Conservation (phyloP, 1,140 invertebrate genomes). For the Aplysia californica region DNA sequence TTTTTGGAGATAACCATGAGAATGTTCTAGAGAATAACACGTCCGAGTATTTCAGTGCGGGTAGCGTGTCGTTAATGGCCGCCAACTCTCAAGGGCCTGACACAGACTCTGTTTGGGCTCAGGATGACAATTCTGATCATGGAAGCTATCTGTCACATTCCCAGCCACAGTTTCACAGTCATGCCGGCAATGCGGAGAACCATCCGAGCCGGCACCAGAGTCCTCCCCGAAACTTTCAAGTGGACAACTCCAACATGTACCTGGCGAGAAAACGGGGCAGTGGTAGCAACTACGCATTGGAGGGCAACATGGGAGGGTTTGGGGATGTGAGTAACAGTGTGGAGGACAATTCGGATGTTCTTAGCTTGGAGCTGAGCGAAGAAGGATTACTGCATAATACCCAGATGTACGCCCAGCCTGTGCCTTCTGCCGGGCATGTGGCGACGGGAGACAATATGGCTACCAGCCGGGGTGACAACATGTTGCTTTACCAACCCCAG, state of each 20-base stretch:
- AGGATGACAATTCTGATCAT: conserved; percentile 12
- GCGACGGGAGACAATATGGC: not conserved
- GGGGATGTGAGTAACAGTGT: not conserved
- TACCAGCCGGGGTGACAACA: not conserved
- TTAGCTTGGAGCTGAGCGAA: conserved; percentile 26
- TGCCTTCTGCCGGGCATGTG: not conserved
- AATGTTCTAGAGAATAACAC: not conserved
- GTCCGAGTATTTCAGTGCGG: conserved; percentile 12
- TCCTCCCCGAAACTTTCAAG: conserved; percentile 10
- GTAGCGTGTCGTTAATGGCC: not conserved
- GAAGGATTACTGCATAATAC: conserved; percentile 20
- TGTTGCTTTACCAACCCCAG: not conserved
- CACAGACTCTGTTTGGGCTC: conserved; percentile 1
- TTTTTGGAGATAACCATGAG: conserved; percentile 1
- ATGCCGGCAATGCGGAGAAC: not conserved
- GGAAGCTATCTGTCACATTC: conserved; percentile 7
- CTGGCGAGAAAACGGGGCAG: not conserved
- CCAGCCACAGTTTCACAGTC: not conserved
- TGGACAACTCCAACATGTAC: not conserved
- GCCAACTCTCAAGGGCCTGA: not conserved
- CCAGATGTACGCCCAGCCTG: conserved; percentile 26
- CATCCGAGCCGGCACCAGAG: conserved; percentile 1
- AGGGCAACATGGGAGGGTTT: conserved; percentile 13
- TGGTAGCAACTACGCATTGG: not conserved
- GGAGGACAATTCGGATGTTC: conserved; percentile 14